Base-by-base conservation (phyloP, 2,888 invertebrate genomes). In the Ichneumon xanthorius region DNA sequence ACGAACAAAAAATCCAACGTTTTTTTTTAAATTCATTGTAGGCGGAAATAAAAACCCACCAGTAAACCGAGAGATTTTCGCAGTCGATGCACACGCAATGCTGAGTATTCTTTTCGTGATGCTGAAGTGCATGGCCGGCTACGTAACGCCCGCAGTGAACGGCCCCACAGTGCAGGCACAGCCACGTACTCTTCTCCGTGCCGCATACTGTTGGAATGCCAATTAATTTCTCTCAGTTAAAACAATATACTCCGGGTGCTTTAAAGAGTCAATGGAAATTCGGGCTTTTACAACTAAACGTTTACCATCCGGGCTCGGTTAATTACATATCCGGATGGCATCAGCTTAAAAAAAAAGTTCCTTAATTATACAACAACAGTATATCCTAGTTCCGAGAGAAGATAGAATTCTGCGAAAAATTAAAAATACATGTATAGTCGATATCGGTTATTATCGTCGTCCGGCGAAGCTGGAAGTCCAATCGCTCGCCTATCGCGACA, bases 71-170 rank as follows among this genome's bases (percentile, higher is more conserved):
- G 90, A 95, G 96, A 89, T 95, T 96, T 91, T 96, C 96, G 94
- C 96, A 97, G 93, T 97, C 97, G 94, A 98, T 96, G 92, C 97
- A 97, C 65, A 97, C 95, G 90, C 96, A 95, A 92, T 97, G 97
- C 87, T 95, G 95, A 83, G 94, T 92, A 84, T 95, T 93, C 90
- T 95, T 95, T 88, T 95, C 95, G 84, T 96, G 96, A 94, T 98
- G 97, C 87, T 95, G 94, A 88, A 96, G 95, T 30, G 97, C 97
- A 94, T 98, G 97, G 9, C 96, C 97, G 87, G 96, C 96, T 82
- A 97, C 95, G 92, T 97, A 97, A 76, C 97, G 96, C 82, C 97
- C 97, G 94, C 97, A 97, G 90, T 96, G 95, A 84, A 97, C 95
- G 71, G 95, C 94, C 9, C 97, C 97, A 93, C 97, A 97, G 84